phyloP scores from a whole-genome alignment of 2,888 invertebrate species.

The Melieria omissa region DNA sequence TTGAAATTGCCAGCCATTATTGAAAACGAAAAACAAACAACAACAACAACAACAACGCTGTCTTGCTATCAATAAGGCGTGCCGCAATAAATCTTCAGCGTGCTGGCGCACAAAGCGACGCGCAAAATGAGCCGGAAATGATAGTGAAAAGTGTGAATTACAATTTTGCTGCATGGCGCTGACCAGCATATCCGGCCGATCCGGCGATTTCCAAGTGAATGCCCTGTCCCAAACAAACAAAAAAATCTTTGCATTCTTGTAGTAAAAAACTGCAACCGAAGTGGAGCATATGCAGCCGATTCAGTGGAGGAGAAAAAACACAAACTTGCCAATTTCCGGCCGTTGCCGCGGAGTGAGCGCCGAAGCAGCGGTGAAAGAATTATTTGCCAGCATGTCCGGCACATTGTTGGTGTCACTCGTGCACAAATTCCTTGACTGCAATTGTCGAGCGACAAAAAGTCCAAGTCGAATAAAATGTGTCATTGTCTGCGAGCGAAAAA shows the following conservation, averaged over 20 bases:
- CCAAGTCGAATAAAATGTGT: slow-evolving; percentile 10
- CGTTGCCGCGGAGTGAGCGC: background rate
- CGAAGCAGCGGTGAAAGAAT: slow-evolving; percentile 38
- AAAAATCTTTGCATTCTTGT: slow-evolving; percentile 23
- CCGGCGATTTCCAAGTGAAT: slow-evolving; percentile 33
- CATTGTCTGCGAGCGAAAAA: slow-evolving; percentile 10
- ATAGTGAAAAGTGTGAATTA: slow-evolving; percentile 45
- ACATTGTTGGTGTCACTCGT: slow-evolving; percentile 61
- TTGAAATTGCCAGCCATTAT: too few species aligned
- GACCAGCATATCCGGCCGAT: slow-evolving; percentile 51
- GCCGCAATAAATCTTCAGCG: slow-evolving; percentile 57
- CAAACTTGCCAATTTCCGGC: slow-evolving; percentile 60
- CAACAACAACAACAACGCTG: background rate
- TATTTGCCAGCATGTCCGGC: slow-evolving; percentile 61
- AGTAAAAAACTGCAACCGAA: slow-evolving; percentile 27
- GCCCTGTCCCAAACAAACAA: slow-evolving; percentile 39
- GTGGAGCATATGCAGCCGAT: slow-evolving; percentile 58
- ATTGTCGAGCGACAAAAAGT: slow-evolving; percentile 23
- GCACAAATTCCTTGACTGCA: slow-evolving; percentile 53
- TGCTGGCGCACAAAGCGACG: slow-evolving; percentile 48
- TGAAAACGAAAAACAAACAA: too few species aligned
- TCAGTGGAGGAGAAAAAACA: slow-evolving; percentile 48
- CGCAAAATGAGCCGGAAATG: slow-evolving; percentile 49
- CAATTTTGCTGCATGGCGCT: slow-evolving; percentile 46
- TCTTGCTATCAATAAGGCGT: slow-evolving; percentile 58